Evolutionary conservation across 2,113 vertebrate species (phyloP).

Genomic region (Erinaceus europaeus): DNA sequence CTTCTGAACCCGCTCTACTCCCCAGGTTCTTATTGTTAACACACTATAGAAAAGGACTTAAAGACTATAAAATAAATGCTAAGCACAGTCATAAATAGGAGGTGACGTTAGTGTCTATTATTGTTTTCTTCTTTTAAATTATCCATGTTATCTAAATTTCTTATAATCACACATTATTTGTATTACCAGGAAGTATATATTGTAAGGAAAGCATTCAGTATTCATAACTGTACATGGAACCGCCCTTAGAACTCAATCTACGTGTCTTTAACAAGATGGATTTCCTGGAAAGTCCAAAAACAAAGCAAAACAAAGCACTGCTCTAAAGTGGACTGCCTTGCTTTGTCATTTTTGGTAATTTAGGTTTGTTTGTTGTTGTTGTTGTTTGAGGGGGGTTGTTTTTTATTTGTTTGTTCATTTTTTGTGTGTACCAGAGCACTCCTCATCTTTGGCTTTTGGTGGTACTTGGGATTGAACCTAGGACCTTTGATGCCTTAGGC

Average conservation of each 20-base stretch:
- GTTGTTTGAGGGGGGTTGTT: too few relatives aligned
- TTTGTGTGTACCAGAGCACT: too few relatives aligned
- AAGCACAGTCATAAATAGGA: neutral
- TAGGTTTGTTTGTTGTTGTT: too few relatives aligned
- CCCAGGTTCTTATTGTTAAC: slow-evolving; percentile 27
- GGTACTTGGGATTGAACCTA: too few relatives aligned
- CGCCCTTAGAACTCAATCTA: too few relatives aligned
- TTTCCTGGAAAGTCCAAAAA: neutral
- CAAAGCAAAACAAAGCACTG: neutral
- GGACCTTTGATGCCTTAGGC: too few relatives aligned
- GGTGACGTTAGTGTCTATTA: neutral
- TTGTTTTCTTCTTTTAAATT: slow-evolving; percentile 9
- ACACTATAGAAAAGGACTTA: neutral
- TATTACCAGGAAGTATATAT: neutral
- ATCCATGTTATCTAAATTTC: neutral
- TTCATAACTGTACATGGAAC: neutral
- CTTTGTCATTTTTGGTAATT: neutral
- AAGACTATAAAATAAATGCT: neutral
- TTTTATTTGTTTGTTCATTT: too few relatives aligned
- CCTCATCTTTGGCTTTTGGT: too few relatives aligned
- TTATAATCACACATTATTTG: neutral
- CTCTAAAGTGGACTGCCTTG: neutral
- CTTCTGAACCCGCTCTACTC: too few relatives aligned
- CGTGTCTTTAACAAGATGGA: too few relatives aligned
- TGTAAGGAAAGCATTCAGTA: neutral